Evolutionary conservation across 53 echinoderm and acorn worm genomes (phyloP).

Genomic region (Astropecten irregularis): DNA sequence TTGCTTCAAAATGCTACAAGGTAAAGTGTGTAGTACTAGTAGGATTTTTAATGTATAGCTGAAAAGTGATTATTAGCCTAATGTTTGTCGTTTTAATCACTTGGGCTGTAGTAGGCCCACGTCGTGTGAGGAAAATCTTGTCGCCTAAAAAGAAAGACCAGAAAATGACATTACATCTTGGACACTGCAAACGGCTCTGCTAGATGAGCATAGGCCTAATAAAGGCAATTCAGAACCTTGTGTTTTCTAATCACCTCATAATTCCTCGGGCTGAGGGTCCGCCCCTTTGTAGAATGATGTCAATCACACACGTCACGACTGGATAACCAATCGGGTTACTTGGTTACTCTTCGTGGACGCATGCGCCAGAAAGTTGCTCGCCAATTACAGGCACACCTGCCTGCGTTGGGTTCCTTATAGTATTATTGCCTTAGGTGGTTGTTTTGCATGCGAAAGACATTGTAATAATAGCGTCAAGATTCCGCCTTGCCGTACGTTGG

Average conservation of each 20-base stretch:
- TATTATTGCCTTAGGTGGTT: constrained; percentile 1
- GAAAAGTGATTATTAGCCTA: too few species aligned
- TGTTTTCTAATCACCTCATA: constrained; percentile 4
- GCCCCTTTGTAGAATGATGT: constrained; percentile 9
- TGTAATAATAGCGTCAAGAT: constrained; percentile 21
- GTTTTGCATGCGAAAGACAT: constrained; percentile 29
- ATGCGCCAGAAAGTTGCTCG: constrained; percentile 21
- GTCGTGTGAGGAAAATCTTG: too few species aligned
- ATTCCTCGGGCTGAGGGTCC: background rate
- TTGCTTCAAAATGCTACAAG: too few species aligned
- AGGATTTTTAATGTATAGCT: too few species aligned
- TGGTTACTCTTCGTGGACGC: background rate
- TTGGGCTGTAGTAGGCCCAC: too few species aligned
- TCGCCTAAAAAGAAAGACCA: background rate
- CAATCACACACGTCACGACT: constrained; percentile 1
- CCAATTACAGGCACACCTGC: constrained; percentile 19
- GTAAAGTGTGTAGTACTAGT: too few species aligned
- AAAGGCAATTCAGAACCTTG: constrained; percentile 5
- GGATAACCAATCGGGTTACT: background rate
- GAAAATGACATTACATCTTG: background rate
- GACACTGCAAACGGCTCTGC: constrained; percentile 19
- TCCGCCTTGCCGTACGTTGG: background rate
- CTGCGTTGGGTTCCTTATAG: background rate
- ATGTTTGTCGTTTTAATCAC: too few species aligned
- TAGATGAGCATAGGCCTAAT: background rate